Percentiles rank a stretch among this genome's conserved stretches.
These are phyloP conservation scores for Chaetodon trifasciatus DNA, from an alignment of 2,797 vertebrate genomes.

Conservation along the genomic window DNA sequence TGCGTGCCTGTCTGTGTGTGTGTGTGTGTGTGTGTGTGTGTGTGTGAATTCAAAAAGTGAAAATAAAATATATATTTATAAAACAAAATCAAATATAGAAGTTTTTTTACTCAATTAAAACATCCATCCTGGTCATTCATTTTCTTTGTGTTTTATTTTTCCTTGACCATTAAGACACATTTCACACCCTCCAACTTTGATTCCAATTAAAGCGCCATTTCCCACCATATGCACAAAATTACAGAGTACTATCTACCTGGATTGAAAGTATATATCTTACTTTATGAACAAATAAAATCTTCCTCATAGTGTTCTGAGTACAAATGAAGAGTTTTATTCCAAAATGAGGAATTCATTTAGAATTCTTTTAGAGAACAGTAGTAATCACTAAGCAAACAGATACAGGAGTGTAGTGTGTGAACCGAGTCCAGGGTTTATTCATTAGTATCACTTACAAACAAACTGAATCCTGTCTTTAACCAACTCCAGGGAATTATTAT, in stretches of 20 bases:
- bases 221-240: slow-evolving; percentile 22
- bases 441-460: neutral
- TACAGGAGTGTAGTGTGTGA: neutral
- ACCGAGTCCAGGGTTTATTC: neutral
- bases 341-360: slow-evolving; percentile 20
- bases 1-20: no score
- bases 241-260: slow-evolving; percentile 21
- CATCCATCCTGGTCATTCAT: neutral
- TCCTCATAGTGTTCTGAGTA: neutral
- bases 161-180: slow-evolving; percentile 35
- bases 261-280: slow-evolving; percentile 24
- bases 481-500: neutral
- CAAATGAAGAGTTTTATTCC: slow-evolving; percentile 23
- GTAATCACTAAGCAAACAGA: neutral
- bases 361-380: neutral
- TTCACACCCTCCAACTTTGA: slow-evolving; percentile 12
- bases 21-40: no score
- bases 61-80: neutral
- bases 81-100: neutral
- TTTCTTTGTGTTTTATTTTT: slow-evolving; percentile 32
- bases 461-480: neutral
- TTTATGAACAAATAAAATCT: slow-evolving; percentile 21
- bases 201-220: neutral
- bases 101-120: neutral
- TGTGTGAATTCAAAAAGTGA: no score